A percentile compares a stretch with the other conserved stretches of the same genome.
Conservation (phyloP, 2,113 vertebrate species). For the Felis chaus region DNA sequence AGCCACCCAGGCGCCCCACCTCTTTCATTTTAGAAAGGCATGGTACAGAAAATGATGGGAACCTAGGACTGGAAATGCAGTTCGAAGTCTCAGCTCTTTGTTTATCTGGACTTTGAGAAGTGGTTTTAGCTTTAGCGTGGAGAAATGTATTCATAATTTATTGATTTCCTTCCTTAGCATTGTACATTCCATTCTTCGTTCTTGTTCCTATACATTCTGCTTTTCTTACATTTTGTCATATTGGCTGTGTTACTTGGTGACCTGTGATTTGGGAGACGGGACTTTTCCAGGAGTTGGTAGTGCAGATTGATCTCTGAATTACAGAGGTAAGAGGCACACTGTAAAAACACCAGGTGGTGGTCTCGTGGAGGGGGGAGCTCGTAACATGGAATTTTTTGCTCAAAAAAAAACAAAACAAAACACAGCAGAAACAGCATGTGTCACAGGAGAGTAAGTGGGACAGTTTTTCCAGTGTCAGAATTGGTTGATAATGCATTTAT, state of each 20-base stretch:
- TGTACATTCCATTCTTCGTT: neutral
- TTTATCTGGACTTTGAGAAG: neutral
- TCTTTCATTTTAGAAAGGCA: neutral
- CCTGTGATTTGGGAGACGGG: neutral
- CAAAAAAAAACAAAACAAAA: too few relatives aligned
- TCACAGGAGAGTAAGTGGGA: neutral
- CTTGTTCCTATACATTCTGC: neutral
- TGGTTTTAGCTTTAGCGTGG: neutral
- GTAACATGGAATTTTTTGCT: neutral
- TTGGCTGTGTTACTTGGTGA: neutral
- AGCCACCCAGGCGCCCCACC: too few relatives aligned
- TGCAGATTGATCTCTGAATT: neutral
- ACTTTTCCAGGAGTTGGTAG: neutral
- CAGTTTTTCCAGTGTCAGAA: neutral
- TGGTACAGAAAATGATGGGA: neutral
- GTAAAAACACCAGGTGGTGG: neutral
- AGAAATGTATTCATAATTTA: neutral
- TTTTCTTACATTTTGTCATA: neutral
- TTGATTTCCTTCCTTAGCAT: neutral
- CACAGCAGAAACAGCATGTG: neutral
- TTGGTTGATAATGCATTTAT: neutral
- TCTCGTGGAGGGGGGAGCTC: neutral
- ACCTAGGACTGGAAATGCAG: neutral
- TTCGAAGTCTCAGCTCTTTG: neutral
- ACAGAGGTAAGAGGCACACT: neutral